Conservation (phyloP, 2,888 invertebrate genomes). For the Orchestes rusci region DNA sequence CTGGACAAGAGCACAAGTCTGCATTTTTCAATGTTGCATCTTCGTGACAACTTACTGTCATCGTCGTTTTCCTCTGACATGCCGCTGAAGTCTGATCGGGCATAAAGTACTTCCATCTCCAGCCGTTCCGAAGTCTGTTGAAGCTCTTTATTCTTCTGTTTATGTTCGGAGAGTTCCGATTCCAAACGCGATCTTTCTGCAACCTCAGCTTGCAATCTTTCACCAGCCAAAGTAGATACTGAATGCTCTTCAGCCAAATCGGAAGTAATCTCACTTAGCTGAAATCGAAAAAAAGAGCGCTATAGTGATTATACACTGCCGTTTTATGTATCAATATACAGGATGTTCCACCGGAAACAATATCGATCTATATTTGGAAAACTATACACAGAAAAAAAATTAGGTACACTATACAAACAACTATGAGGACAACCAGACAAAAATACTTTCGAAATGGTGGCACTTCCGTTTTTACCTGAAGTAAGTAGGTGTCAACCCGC, state of each 20-base stretch:
- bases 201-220: constrained; percentile 85
- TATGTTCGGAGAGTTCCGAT: constrained; percentile 78
- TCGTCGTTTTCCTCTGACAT: constrained; percentile 64
- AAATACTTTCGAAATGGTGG: no score
- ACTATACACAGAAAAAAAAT: no score
- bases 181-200: constrained; percentile 80
- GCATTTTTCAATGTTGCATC: background rate
- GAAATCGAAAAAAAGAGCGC: constrained; percentile 25
- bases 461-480: no score
- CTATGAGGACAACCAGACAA: no score
- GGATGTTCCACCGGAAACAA: background rate
- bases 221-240: constrained; percentile 79
- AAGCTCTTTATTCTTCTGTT: constrained; percentile 65
- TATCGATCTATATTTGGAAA: no score
- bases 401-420: no score
- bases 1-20: no score
- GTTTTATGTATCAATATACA: background rate
- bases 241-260: constrained; percentile 91
- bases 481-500: no score
- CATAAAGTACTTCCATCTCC: constrained; percentile 81
- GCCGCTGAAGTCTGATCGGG: constrained; percentile 59
- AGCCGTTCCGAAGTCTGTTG: constrained; percentile 72
- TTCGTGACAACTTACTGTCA: constrained; percentile 33
- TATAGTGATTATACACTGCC: background rate
- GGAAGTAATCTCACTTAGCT: constrained; percentile 89